These are phyloP conservation scores for Oscheius myriophilus DNA, from an alignment of 2,888 invertebrate species.

Conservation along the genomic window DNA sequence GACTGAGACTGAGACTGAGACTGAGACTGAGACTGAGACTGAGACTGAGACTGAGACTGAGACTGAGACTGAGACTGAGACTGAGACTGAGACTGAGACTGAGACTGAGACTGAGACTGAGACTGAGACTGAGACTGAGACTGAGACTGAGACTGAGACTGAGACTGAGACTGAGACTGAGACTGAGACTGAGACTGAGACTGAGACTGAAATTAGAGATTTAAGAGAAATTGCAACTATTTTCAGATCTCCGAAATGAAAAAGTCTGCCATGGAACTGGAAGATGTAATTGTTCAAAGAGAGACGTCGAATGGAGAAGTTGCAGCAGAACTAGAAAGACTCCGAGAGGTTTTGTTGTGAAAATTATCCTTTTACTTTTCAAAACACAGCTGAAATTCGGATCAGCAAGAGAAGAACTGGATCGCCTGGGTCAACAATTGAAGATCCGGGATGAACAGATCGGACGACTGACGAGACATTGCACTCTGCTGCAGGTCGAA, in stretches of 20 bases:
- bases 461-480: constrained; percentile 56
- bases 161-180: no score
- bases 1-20: no score
- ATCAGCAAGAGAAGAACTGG: constrained; percentile 49
- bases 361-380: constrained; percentile 26
- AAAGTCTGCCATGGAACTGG: constrained; percentile 38
- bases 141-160: no score
- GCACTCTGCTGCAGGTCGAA: constrained; percentile 61
- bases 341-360: constrained; percentile 36
- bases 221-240: background rate
- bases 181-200: no score
- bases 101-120: no score
- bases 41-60: no score
- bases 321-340: constrained; percentile 34
- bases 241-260: constrained; percentile 38
- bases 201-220: background rate
- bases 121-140: no score
- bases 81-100: no score
- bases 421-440: constrained; percentile 58
- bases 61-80: no score
- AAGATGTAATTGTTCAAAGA: constrained; percentile 47
- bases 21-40: no score
- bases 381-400: constrained; percentile 54
- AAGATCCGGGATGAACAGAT: constrained; percentile 66
- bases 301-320: constrained; percentile 38